Conservation (phyloP, 2,113 vertebrate genomes). For the Dinomys branickii region DNA sequence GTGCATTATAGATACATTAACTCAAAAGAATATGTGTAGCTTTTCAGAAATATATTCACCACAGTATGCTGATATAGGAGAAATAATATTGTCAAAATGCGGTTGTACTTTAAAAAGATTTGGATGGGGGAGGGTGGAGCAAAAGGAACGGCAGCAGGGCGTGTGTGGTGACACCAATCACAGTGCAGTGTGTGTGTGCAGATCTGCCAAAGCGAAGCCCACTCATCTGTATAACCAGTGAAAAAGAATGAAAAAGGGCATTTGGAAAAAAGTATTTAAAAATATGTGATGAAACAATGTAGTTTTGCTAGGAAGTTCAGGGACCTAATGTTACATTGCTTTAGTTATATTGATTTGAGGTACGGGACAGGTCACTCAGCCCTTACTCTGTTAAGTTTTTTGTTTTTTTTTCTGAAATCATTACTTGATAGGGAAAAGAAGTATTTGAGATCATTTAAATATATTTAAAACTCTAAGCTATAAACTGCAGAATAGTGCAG, state of each 20-base stretch:
- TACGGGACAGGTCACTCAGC: not conserved
- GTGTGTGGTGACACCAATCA: not conserved
- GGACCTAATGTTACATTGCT: not conserved
- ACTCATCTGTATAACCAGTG: not conserved
- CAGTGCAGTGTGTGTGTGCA: not conserved
- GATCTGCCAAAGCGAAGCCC: not conserved
- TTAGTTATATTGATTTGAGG: slow-evolving; percentile 2
- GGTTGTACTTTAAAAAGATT: slow-evolving; percentile 32
- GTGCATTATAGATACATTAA: slow-evolving; percentile 2
- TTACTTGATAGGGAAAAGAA: not conserved
- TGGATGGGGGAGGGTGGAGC: not conserved
- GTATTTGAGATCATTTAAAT: not conserved
- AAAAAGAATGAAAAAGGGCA: not conserved
- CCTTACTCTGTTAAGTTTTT: not conserved
- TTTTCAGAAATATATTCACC: not conserved
- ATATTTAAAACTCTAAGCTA: not conserved
- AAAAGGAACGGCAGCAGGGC: not conserved
- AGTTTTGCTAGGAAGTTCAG: not conserved
- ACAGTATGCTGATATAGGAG: not conserved
- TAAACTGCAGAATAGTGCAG: not conserved
- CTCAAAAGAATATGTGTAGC: not conserved
- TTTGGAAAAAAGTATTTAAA: not conserved
- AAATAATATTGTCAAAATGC: not conserved
- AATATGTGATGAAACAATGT: slow-evolving; percentile 19
- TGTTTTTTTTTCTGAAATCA: not conserved